Conservation (phyloP, 2,797 vertebrate species). For the Remorina albescens region DNA sequence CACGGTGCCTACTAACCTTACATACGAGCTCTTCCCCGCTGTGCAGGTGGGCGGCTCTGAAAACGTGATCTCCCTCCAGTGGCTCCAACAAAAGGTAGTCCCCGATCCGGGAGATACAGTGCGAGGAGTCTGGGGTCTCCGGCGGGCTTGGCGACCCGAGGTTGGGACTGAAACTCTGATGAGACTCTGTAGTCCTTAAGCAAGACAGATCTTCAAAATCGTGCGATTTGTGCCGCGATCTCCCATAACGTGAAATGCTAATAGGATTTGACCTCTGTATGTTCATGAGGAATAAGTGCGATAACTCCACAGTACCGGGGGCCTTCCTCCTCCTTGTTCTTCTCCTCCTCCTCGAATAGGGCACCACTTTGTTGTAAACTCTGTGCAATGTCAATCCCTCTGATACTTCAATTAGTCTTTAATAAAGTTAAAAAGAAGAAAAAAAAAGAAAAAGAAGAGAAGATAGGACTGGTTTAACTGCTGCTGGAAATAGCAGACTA, state of each 20-base stretch:
- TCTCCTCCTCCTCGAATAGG: slow-evolving; percentile 36
- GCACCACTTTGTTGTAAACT: slow-evolving; percentile 44
- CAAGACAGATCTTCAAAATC: slow-evolving; percentile 97
- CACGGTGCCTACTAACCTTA: slow-evolving; percentile 87
- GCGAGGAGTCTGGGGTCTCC: slow-evolving; percentile 97
- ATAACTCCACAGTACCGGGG: slow-evolving; percentile 71
- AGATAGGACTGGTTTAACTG: background rate
- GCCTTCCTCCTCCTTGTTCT: slow-evolving; percentile 51
- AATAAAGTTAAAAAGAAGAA: background rate
- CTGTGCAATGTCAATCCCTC: slow-evolving; percentile 34
- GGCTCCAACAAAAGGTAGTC: slow-evolving; percentile 99
- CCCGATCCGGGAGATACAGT: slow-evolving; percentile 99
- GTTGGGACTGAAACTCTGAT: slow-evolving; percentile 98
- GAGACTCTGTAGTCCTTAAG: slow-evolving; percentile 93
- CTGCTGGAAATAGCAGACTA: slow-evolving; percentile 6
- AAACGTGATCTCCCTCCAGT: slow-evolving; percentile 98
- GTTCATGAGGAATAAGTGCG: slow-evolving; percentile 96
- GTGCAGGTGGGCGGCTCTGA: slow-evolving; percentile 97
- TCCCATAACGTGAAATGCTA: slow-evolving; percentile 98
- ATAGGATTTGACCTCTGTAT: slow-evolving; percentile 99
- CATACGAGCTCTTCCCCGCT: slow-evolving; percentile 98
- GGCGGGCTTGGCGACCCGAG: slow-evolving; percentile 98
- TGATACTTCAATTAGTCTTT: slow-evolving; percentile 15
- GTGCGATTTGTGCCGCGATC: slow-evolving; percentile 98
- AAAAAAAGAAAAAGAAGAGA: background rate